A percentile compares a stretch with the other conserved stretches of the same genome.
Evolutionary conservation across 2,888 invertebrate species (phyloP).

Genomic region (Electrophaes corylata): DNA sequence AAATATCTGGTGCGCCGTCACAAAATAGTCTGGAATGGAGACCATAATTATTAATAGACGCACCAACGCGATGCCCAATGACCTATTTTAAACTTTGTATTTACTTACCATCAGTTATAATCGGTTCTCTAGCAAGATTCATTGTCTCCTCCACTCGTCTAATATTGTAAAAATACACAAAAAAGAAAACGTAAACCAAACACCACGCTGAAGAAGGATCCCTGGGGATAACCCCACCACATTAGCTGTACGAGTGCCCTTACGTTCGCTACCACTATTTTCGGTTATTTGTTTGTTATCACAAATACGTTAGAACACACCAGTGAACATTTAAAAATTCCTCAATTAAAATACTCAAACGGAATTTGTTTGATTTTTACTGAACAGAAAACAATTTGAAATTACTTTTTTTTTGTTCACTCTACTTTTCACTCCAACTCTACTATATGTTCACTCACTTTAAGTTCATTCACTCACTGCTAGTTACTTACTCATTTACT

Average conservation of each 20-base stretch:
- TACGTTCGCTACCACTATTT: not conserved
- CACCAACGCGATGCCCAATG: constrained; percentile 65
- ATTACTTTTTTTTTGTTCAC: too few species aligned
- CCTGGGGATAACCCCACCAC: not conserved
- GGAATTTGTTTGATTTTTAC: not conserved
- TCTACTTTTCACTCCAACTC: too few species aligned
- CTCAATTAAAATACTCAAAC: not conserved
- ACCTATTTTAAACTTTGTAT: constrained; percentile 48
- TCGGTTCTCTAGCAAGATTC: constrained; percentile 64
- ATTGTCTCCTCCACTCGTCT: constrained; percentile 52
- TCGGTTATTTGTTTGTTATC: not conserved
- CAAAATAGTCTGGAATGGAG: constrained; percentile 66
- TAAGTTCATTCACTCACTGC: too few species aligned
- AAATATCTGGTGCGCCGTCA: constrained; percentile 76
- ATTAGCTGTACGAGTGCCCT: not conserved
- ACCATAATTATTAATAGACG: constrained; percentile 58
- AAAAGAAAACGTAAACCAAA: constrained; percentile 30
- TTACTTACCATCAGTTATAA: constrained; percentile 66
- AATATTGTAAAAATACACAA: constrained; percentile 27
- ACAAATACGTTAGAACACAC: not conserved
- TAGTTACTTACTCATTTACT: too few species aligned
- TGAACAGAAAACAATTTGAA: not conserved
- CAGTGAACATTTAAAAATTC: too few species aligned
- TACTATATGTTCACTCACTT: too few species aligned
- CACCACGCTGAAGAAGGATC: constrained; percentile 30